Percentiles rank a stretch among this genome's conserved stretches.
Evolutionary conservation across 2,888 invertebrate species (phyloP).

Genomic region (Lasioglossum malachurum): DNA sequence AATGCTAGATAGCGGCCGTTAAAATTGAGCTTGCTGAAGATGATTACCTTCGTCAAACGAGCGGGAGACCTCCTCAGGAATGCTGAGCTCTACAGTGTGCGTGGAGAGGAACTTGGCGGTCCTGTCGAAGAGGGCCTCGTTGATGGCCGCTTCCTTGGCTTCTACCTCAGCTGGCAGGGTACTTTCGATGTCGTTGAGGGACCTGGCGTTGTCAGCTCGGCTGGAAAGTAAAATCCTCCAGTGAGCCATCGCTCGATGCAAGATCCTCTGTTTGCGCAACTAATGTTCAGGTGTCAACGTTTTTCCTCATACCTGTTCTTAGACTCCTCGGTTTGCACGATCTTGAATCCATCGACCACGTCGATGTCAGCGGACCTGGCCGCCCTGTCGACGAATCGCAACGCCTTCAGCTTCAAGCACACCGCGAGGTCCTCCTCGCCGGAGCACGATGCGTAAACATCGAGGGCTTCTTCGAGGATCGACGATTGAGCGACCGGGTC

Average conservation of each 20-base stretch:
- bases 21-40: neutral
- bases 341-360: conserved; percentile 84
- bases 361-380: conserved; percentile 87
- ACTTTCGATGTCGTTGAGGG: conserved; percentile 88
- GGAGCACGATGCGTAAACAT: conserved; percentile 87
- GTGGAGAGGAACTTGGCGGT: conserved; percentile 91
- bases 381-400: conserved; percentile 91
- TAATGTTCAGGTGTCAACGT: neutral
- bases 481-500: conserved; percentile 73
- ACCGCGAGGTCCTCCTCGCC: conserved; percentile 88
- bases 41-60: conserved; percentile 92
- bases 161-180: conserved; percentile 90
- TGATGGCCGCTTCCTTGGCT: conserved; percentile 90
- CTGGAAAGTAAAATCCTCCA: conserved; percentile 71
- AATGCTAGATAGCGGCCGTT: too few species aligned
- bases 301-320: conserved; percentile 80
- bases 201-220: conserved; percentile 85
- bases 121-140: conserved; percentile 90
- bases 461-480: conserved; percentile 80
- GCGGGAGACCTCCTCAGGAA: conserved; percentile 91
- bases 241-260: neutral
- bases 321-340: conserved; percentile 85
- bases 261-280: neutral
- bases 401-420: conserved; percentile 92
- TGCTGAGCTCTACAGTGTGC: conserved; percentile 92